Percentiles rank a stretch among this genome's conserved stretches.
Conservation (phyloP, 1,140 invertebrate species). For the Heliconius hermathena region DNA sequence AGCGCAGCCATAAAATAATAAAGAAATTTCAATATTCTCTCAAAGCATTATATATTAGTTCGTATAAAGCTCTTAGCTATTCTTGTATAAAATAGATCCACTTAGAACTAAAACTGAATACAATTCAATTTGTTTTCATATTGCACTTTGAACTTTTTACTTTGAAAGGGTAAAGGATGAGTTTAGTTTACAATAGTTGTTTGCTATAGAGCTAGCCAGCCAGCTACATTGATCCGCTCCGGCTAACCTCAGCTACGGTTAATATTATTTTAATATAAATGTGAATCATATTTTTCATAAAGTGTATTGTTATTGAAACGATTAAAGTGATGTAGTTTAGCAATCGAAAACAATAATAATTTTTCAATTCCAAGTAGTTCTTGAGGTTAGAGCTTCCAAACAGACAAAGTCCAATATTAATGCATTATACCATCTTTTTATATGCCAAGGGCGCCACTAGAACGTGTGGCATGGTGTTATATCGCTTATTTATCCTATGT, state of each 20-base stretch:
- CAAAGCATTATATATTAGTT: background rate
- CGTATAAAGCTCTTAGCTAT: background rate
- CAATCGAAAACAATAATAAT: too few relatives aligned
- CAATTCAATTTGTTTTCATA: conserved; percentile 7
- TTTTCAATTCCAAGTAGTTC: too few relatives aligned
- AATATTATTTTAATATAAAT: background rate
- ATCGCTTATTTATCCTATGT: background rate
- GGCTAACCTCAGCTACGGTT: background rate
- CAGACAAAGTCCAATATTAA: too few relatives aligned
- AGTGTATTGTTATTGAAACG: too few relatives aligned
- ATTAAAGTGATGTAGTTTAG: too few relatives aligned
- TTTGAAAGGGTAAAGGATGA: conserved; percentile 6
- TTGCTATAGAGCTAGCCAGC: background rate
- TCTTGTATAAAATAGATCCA: conserved; percentile 12
- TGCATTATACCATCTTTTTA: too few relatives aligned
- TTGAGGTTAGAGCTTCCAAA: too few relatives aligned
- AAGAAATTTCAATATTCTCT: background rate
- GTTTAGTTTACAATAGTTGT: background rate
- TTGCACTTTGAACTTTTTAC: background rate
- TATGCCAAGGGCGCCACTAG: background rate
- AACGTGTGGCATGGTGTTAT: background rate
- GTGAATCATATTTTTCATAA: too few relatives aligned
- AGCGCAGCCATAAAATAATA: background rate
- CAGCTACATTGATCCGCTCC: background rate
- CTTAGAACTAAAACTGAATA: conserved; percentile 1